Evolutionary conservation across 1,140 invertebrate genomes (phyloP).

Genomic region (Drosophila guanche): DNA sequence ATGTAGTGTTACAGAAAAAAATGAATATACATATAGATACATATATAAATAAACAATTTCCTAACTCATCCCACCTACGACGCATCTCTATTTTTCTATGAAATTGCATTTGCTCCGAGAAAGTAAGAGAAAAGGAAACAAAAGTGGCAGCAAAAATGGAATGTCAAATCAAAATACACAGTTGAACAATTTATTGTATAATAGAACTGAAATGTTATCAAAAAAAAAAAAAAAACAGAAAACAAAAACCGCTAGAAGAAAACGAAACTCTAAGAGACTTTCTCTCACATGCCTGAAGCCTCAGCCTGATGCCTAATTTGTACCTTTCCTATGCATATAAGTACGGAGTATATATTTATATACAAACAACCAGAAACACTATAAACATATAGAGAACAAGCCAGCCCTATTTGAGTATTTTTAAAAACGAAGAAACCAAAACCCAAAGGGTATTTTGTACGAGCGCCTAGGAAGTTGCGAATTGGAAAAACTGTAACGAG

Average conservation of each 20-base stretch:
- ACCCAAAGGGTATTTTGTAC: constrained; percentile 70
- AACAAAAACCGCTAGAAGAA: constrained; percentile 26
- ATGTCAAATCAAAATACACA: constrained; percentile 41
- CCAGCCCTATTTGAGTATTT: constrained; percentile 70
- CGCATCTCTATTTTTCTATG: constrained; percentile 81
- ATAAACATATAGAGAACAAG: constrained; percentile 56
- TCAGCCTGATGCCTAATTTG: constrained; percentile 73
- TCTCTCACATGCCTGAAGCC: constrained; percentile 65
- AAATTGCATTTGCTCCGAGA: constrained; percentile 68
- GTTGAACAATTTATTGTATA: constrained; percentile 26
- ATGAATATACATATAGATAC: constrained; percentile 17
- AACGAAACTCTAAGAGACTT: constrained; percentile 66
- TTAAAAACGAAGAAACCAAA: constrained; percentile 39
- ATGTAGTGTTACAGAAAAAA: constrained; percentile 61
- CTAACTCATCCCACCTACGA: constrained; percentile 81
- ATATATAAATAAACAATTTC: constrained; percentile 71
- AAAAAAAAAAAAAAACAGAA: no score
- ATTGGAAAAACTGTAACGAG: constrained; percentile 22
- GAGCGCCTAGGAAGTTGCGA: constrained; percentile 48
- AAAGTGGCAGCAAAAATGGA: constrained; percentile 18
- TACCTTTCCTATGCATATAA: constrained; percentile 79
- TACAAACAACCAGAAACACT: constrained; percentile 8
- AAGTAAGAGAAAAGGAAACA: constrained; percentile 38
- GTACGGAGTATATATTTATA: constrained; percentile 43
- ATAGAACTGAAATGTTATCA: constrained; percentile 70